Conservation (phyloP, 1,140 invertebrate genomes). For the Procambarus virginalis region DNA sequence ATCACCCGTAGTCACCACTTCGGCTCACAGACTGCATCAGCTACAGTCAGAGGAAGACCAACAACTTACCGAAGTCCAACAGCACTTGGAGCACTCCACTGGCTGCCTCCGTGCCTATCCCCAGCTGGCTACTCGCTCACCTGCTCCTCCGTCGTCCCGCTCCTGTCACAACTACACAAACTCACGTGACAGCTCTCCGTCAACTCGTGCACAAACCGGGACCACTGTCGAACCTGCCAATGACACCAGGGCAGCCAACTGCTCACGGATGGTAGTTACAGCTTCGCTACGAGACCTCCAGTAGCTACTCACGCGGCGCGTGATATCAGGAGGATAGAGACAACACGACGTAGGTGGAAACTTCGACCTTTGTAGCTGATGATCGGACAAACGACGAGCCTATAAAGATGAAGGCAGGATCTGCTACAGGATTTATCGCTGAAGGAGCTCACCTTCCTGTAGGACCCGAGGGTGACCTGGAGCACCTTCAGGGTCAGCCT, state of each 20-base stretch:
- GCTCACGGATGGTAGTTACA: constrained; percentile 56
- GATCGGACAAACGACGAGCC: constrained; percentile 50
- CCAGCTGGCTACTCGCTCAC: not conserved
- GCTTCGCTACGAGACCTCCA: constrained; percentile 66
- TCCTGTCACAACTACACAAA: too few relatives aligned
- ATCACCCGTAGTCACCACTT: constrained; percentile 22
- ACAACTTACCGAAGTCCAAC: not conserved
- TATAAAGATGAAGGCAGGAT: constrained; percentile 66
- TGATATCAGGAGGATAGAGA: constrained; percentile 57
- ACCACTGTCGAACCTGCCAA: not conserved
- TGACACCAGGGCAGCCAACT: not conserved
- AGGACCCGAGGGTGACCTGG: constrained; percentile 67
- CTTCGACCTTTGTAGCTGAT: constrained; percentile 68
- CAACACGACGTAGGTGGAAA: constrained; percentile 63
- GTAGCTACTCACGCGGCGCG: constrained; percentile 60
- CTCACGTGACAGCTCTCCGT: not conserved
- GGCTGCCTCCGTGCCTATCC: not conserved
- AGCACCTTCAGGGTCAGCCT: constrained; percentile 63
- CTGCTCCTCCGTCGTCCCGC: not conserved
- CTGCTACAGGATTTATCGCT: constrained; percentile 67
- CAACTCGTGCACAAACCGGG: not conserved
- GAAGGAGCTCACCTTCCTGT: constrained; percentile 68
- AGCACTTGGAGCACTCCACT: too few relatives aligned
- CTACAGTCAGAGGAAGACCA: not conserved
- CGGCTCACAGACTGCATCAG: not conserved